Evolutionary conservation across 1,140 invertebrate species (phyloP).

Genomic region (Euwallacea fornicatus): DNA sequence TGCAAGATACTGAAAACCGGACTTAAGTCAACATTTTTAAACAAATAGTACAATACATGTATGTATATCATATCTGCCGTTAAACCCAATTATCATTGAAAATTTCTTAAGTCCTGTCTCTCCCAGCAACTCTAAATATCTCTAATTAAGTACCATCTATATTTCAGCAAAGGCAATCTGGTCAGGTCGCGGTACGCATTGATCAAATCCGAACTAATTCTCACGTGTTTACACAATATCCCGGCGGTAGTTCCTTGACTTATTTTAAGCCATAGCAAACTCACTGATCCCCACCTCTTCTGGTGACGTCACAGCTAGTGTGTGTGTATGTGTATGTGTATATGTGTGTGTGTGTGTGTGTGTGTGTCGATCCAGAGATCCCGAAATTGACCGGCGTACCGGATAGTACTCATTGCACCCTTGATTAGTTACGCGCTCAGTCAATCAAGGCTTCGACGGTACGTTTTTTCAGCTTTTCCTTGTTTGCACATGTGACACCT

Average conservation of each 20-base stretch:
- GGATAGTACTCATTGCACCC: conserved; percentile 23
- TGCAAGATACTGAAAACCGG: no score
- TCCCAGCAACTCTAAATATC: no score
- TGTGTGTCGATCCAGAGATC: conserved; percentile 41
- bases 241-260: conserved; percentile 41
- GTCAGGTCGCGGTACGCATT: neutral
- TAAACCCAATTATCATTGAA: no score
- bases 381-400: conserved; percentile 38
- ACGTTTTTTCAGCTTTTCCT: conserved; percentile 25
- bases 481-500: neutral
- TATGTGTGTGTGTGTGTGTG: no score
- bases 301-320: conserved; percentile 37
- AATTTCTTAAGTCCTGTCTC: no score
- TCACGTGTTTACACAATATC: conserved; percentile 35
- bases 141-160: neutral
- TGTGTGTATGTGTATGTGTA: no score
- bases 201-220: conserved; percentile 19
- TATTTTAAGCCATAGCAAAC: conserved; percentile 45
- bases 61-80: no score
- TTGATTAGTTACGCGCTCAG: conserved; percentile 33
- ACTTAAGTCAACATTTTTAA: no score
- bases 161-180: conserved; percentile 22
- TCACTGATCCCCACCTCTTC: conserved; percentile 40
- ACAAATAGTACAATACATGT: no score
- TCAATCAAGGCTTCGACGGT: conserved; percentile 21